Conservation (phyloP, 2,888 invertebrate genomes). For the Glyphotaelius pellucidus region DNA sequence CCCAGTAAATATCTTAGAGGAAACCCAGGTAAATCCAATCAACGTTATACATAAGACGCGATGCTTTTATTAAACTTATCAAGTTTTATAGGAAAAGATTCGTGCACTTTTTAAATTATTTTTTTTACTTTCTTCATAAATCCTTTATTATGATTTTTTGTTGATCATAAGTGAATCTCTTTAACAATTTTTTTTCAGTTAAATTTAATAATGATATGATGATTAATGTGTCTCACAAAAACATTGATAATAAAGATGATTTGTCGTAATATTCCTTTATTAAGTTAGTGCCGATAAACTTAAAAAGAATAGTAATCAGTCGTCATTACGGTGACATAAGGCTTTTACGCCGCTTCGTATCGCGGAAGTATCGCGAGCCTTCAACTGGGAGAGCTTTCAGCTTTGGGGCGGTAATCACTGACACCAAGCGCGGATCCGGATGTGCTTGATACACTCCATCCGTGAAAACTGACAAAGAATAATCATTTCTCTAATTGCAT, state of each 20-base stretch:
- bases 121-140: not conserved
- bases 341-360: not conserved
- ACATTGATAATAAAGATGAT: not conserved
- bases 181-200: too few relatives aligned
- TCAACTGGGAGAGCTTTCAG: not conserved
- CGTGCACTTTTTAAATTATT: not conserved
- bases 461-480: not conserved
- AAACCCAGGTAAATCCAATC: not conserved
- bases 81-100: not conserved
- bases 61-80: not conserved
- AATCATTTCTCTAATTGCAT: not conserved
- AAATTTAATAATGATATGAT: too few relatives aligned
- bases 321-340: not conserved
- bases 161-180: too few relatives aligned
- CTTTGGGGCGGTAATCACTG: not conserved
- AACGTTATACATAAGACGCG: not conserved
- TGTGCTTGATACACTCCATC: not conserved
- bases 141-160: not conserved
- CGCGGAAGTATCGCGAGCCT: constrained; percentile 23
- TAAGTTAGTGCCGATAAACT: not conserved
- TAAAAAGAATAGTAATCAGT: not conserved
- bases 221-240: too few relatives aligned
- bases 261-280: not conserved
- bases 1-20: not conserved
- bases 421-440: not conserved